Evolutionary conservation across 2,797 vertebrate genomes (phyloP), one percentile per base, ranked within the genome.

Genomic region (Leptatherina wallacei): DNA sequence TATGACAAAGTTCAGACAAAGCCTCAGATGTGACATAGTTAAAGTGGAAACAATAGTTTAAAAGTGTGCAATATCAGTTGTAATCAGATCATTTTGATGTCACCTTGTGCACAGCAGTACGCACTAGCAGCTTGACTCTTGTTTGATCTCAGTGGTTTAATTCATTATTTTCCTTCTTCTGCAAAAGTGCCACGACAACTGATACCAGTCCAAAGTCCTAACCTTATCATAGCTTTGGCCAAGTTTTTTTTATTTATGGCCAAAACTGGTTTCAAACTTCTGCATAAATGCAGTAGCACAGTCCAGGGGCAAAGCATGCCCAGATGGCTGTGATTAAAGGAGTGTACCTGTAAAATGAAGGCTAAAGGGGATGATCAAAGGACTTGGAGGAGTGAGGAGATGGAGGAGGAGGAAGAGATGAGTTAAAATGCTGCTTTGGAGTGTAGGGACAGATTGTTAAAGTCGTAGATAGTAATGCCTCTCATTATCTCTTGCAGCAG

Each of bases 261-360:
- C 14, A 55, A 14, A 24, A 13, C 52, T 55, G 49, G 49, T 10
- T 52, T 51, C 22, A 10, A 27, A 52, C 22, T 27, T 52, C 40
- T 42, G 18, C 44, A 47, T 47, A n/a, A 47, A 47, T n/a, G 44
- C 20, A 20, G 44, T 12, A 40, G 16, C 66, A 69, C 12, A 54
- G 44, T 56, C 60, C 47, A 54, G 61, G 72, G 35, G 61, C 42
- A 58, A 64, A 68, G 75, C 73, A 24, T 54, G 33, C 52, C 67
- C 71, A 85, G 64, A 42, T 84, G 81, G 71, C 57, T 59, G 61
- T 78, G 73, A 69, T 88, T 78, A 67, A 42, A 74, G 65, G 65
- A 58, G 29, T 36, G 61, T 54, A 79, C 69, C 51, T 64, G 49
- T 67, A 73, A 73, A 73, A 63, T 75, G 44, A 76, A 47, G 69